A percentile compares a stretch with the other conserved stretches of the same genome.
Evolutionary conservation across 2,888 invertebrate species (phyloP).

Genomic region (Steromphala cineraria): DNA sequence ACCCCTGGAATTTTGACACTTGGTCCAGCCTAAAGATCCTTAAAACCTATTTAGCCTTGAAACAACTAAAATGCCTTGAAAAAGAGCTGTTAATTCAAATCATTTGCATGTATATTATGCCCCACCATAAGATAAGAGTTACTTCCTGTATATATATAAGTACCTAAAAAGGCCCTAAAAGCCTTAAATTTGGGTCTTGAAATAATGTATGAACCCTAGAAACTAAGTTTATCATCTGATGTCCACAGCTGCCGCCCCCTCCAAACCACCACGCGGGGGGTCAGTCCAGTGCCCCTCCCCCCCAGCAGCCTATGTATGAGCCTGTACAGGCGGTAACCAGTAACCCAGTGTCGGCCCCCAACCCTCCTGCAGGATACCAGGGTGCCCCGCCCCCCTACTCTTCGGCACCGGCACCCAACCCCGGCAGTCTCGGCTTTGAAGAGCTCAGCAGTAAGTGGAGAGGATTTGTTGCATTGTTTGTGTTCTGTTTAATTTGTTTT

Average conservation of each 20-base stretch:
- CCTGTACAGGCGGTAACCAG: background rate
- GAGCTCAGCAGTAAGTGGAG: slow-evolving; percentile 31
- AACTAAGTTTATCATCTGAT: background rate
- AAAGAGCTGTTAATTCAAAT: no score
- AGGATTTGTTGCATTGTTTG: background rate
- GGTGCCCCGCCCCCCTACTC: slow-evolving; percentile 27
- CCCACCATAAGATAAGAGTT: no score
- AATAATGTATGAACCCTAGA: no score
- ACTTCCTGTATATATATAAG: no score
- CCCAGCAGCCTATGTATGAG: background rate
- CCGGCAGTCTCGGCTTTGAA: slow-evolving; percentile 40
- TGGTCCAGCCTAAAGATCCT: no score
- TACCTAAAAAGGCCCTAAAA: no score
- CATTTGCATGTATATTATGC: no score
- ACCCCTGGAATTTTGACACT: no score
- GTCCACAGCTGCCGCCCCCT: background rate
- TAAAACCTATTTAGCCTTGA: no score
- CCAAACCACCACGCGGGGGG: background rate
- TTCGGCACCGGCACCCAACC: background rate
- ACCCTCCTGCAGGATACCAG: background rate
- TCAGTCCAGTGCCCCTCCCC: background rate
- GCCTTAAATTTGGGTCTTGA: no score
- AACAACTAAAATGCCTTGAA: no score
- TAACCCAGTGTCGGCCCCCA: slow-evolving; percentile 7
- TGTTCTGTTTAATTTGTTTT: no score